Evolutionary conservation across 2,113 vertebrate genomes (phyloP), one percentile per base, ranked within the genome.

Genomic region (Coptodon rendalli): DNA sequence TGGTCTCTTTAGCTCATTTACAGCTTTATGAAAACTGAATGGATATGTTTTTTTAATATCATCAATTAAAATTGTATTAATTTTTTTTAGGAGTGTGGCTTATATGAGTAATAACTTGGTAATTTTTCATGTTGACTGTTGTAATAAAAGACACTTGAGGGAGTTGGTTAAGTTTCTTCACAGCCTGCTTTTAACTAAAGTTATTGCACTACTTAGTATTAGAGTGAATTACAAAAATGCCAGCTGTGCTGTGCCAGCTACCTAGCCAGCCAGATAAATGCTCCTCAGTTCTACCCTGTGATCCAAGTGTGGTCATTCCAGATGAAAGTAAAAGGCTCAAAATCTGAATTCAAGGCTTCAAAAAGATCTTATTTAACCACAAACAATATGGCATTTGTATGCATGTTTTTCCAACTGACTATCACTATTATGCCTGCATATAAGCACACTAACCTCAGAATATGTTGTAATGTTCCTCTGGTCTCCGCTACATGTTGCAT

Each of bases 91-190:
- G 24, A 29, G 71, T 19, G 71, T 31, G 16, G 24, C 24, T 76
- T 29, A 31, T 31, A 31, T 50, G 24, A 3, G 24, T 76, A 29
- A 71, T 16, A 71, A 24, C 7, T 43, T 16, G 1, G 7, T 24
- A 24, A 4, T 71, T 24, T 43, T 71, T 0, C 0, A 71, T 71
- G 66, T 3, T 71, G 38, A 43, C 12, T 71, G n/a, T 24, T 43
- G 38, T 71, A 71, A 45, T 71, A 45, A 71, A 27, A 27, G 38
- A 50, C 16, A 19, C 0, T 29, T 12, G 24, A 76, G 0, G 4
- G 3, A 76, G 0, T 48, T 29, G 14, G 43, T 2, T 0, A 14
- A 11, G 68, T 45, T 45, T 27, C n/a, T 27, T 43, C 38, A 71
- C 2, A 71, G 0, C 13, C 5, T 71, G 38, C 2, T 27, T 73